These are phyloP conservation scores for Alitta virens DNA, from an alignment of 2,888 invertebrate genomes.

Conservation along the genomic window DNA sequence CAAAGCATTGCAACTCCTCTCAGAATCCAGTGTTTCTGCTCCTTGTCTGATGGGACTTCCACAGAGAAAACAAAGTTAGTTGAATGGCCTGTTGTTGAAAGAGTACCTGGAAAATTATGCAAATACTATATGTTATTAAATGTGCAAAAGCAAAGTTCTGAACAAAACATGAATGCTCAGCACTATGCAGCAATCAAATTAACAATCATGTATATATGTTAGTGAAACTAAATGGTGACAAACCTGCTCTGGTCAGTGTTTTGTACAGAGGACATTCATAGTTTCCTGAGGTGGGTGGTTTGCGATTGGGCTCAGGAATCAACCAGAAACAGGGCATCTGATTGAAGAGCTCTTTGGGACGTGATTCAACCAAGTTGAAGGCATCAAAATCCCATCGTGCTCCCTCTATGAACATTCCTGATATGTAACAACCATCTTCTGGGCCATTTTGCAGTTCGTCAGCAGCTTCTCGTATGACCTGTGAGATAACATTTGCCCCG, in stretches of 20 bases:
- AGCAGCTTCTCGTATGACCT: slow-evolving; percentile 48
- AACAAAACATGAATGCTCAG: no score
- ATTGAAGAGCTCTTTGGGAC: slow-evolving; percentile 60
- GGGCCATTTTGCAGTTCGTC: slow-evolving; percentile 47
- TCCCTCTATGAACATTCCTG: slow-evolving; percentile 55
- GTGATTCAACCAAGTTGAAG: slow-evolving; percentile 47
- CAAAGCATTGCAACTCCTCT: slow-evolving; percentile 56
- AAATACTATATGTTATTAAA: no score
- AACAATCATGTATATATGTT: no score
- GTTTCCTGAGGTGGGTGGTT: slow-evolving; percentile 55
- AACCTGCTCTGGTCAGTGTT: slow-evolving; percentile 64
- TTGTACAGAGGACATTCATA: slow-evolving; percentile 70
- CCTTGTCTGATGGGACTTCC: slow-evolving; percentile 52
- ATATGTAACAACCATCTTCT: slow-evolving; percentile 55
- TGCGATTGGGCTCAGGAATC: slow-evolving; percentile 67
- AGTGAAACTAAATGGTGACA: no score
- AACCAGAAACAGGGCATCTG: slow-evolving; percentile 71
- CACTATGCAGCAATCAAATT: no score
- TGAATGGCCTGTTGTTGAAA: slow-evolving; percentile 58
- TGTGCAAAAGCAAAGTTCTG: no score
- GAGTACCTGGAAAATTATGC: slow-evolving; percentile 43
- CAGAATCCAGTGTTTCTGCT: slow-evolving; percentile 57
- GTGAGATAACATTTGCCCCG: no score
- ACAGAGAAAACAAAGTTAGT: slow-evolving; percentile 58
- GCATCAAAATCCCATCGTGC: slow-evolving; percentile 47